A percentile compares a stretch with the other conserved stretches of the same genome.
These are phyloP conservation scores for Adela reaumurella DNA, from an alignment of 2,888 invertebrate genomes.

Conservation along the genomic window DNA sequence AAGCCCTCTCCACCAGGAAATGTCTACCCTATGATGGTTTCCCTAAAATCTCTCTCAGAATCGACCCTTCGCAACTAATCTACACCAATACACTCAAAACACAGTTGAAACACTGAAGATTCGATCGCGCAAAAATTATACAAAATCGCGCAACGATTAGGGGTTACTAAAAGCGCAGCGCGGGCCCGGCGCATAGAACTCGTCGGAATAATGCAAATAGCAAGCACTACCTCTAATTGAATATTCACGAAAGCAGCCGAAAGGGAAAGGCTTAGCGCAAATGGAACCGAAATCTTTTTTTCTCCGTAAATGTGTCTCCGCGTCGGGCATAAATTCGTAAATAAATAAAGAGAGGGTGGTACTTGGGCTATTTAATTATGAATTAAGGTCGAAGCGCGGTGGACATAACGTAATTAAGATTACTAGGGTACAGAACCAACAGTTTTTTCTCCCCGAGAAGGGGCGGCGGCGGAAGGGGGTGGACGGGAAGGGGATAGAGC, in stretches of 20 bases:
- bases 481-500: neutral
- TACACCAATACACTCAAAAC: too few relatives aligned
- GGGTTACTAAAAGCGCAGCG: too few relatives aligned
- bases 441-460: conserved; percentile 29
- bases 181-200: neutral
- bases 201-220: neutral
- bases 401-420: conserved; percentile 56
- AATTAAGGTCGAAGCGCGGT: conserved; percentile 47
- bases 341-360: conserved; percentile 46
- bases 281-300: neutral
- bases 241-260: neutral
- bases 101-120: too few relatives aligned
- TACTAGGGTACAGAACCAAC: conserved; percentile 22
- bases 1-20: too few relatives aligned
- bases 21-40: too few relatives aligned
- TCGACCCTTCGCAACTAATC: too few relatives aligned
- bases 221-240: neutral
- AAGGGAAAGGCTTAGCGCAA: neutral
- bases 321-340: conserved; percentile 47
- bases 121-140: too few relatives aligned
- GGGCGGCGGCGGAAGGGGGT: neutral
- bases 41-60: too few relatives aligned
- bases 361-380: conserved; percentile 53
- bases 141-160: too few relatives aligned
- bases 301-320: conserved; percentile 10